These are phyloP conservation scores for Tympanoctomys barrerae DNA, from an alignment of 2,797 vertebrate genomes.

Conservation along the genomic window DNA sequence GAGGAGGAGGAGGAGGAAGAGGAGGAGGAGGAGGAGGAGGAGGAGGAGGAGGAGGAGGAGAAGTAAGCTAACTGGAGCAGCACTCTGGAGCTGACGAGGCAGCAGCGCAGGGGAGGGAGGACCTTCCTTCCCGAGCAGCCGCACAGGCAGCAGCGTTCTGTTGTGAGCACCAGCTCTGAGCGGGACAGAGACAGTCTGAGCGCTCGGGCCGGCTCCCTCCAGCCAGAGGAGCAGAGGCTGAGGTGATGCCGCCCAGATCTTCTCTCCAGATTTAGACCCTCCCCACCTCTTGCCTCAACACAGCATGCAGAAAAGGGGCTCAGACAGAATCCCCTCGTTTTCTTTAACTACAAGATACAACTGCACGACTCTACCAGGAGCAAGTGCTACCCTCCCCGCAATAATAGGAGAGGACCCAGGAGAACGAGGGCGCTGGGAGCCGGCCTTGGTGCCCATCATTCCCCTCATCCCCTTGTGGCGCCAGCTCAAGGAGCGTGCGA, in stretches of 20 bases:
- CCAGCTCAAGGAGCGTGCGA: not conserved
- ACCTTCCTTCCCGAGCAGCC: not conserved
- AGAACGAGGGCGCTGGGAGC: not conserved
- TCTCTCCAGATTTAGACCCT: not conserved
- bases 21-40: too few species aligned
- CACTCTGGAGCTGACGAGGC: not conserved
- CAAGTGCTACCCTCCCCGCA: not conserved
- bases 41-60: not conserved
- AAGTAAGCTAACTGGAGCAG: not conserved
- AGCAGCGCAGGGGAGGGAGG: not conserved
- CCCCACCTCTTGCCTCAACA: not conserved
- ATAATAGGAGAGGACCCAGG: not conserved
- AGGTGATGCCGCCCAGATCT: not conserved
- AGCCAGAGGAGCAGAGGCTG: not conserved
- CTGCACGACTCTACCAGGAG: not conserved
- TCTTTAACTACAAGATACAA: not conserved
- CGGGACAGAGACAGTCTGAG: not conserved
- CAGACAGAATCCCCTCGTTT: not conserved
- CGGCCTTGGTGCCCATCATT: not conserved
- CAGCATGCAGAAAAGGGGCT: not conserved
- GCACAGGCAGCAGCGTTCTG: not conserved
- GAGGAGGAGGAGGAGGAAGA: too few species aligned
- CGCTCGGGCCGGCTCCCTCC: not conserved
- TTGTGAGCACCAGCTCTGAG: not conserved
- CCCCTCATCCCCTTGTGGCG: not conserved